These are phyloP conservation scores for Empis livida DNA, from an alignment of 2,888 invertebrate genomes.

Conservation along the genomic window DNA sequence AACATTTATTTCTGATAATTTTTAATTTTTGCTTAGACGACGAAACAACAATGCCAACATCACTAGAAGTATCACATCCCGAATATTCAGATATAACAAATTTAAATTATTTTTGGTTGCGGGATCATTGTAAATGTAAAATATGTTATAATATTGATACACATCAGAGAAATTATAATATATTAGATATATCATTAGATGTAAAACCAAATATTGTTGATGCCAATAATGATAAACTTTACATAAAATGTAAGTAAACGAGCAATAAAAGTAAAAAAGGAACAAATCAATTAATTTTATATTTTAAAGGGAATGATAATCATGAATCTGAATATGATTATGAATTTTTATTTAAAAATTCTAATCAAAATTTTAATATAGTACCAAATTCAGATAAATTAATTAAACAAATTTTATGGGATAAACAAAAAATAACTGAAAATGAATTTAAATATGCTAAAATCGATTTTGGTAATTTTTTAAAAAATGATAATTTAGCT, in stretches of 20 bases:
- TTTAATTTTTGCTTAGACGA: no score
- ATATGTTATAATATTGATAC: conserved; percentile 46
- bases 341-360: conserved; percentile 35
- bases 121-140: conserved; percentile 41
- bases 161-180: conserved; percentile 44
- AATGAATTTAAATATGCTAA: conserved; percentile 22
- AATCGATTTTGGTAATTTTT: conserved; percentile 37
- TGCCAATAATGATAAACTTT: conserved; percentile 29
- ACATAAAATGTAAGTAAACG: conserved; percentile 44
- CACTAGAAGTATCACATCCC: conserved; percentile 4
- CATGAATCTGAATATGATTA: conserved; percentile 41
- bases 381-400: conserved; percentile 11
- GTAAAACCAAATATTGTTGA: conserved; percentile 28
- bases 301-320: conserved; percentile 42
- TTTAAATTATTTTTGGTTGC: conserved; percentile 28
- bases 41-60: no score
- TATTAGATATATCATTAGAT: conserved; percentile 42
- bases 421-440: conserved; percentile 22
- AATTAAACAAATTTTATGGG: conserved; percentile 38
- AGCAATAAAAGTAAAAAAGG: neutral
- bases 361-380: conserved; percentile 20
- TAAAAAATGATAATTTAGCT: conserved; percentile 36
- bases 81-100: conserved; percentile 13
- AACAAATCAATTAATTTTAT: neutral
- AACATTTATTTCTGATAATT: no score